phyloP scores from a whole-genome alignment of 2,888 invertebrate genomes.

The Eupelmus urozonus region DNA sequence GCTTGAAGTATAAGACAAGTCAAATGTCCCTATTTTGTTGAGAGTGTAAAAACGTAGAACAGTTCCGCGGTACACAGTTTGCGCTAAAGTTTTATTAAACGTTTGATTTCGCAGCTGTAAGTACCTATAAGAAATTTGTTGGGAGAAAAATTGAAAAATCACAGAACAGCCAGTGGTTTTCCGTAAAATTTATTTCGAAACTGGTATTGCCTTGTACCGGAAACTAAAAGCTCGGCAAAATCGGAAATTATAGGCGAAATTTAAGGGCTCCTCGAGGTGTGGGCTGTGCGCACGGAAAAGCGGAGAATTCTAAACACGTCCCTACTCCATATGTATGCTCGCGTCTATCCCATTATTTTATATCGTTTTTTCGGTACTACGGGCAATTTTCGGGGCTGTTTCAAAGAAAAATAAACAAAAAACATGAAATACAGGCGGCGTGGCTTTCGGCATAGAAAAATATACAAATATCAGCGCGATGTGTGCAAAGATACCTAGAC shows the following conservation, averaged over 20 bases:
- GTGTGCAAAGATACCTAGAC: too few relatives aligned
- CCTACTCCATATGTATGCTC: constrained; percentile 12
- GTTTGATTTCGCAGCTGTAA: too few relatives aligned
- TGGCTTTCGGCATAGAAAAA: neutral
- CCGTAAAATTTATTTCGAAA: neutral
- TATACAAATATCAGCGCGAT: neutral
- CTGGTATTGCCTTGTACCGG: neutral
- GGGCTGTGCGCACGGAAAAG: neutral
- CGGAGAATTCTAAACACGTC: constrained; percentile 37
- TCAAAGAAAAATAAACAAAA: neutral
- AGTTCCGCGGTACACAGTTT: too few relatives aligned
- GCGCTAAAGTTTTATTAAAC: too few relatives aligned
- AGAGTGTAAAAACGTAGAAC: too few relatives aligned
- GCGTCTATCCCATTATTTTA: constrained; percentile 34
- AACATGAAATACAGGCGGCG: neutral
- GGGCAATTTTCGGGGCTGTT: constrained; percentile 13
- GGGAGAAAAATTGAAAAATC: too few relatives aligned
- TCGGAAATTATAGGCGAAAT: constrained; percentile 42
- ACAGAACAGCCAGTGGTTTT: neutral
- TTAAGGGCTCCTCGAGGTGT: constrained; percentile 11
- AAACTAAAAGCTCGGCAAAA: neutral
- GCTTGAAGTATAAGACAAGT: too few relatives aligned
- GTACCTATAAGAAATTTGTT: too few relatives aligned
- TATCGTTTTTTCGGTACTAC: neutral
- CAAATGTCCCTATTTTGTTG: too few relatives aligned